Percentiles rank a stretch among this genome's conserved stretches.
These are phyloP conservation scores for Campodea augens DNA, from an alignment of 1,140 invertebrate genomes.

Conservation along the genomic window DNA sequence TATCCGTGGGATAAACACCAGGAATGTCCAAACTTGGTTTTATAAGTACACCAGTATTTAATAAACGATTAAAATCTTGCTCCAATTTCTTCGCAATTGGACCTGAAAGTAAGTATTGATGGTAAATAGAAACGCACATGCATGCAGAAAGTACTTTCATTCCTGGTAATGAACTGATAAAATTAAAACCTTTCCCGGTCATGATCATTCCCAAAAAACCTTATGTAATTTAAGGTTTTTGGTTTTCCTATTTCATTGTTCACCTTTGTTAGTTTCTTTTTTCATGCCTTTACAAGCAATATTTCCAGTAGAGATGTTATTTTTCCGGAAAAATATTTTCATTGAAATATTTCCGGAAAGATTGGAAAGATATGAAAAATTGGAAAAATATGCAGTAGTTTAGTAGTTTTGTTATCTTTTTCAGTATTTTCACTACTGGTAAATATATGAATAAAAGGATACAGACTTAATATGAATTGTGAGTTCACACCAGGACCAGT, in stretches of 20 bases:
- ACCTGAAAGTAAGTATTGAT: conserved; percentile 23
- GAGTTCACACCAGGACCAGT: too few species aligned
- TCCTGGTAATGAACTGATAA: too few species aligned
- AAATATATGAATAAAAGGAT: too few species aligned
- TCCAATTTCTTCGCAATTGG: conserved; percentile 54
- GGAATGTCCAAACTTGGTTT: conserved; percentile 55
- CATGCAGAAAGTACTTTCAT: background rate
- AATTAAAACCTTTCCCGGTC: background rate
- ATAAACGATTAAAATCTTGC: conserved; percentile 49
- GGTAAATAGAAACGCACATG: background rate
- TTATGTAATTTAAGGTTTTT: conserved; percentile 1
- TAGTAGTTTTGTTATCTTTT: too few species aligned
- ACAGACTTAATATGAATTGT: too few species aligned
- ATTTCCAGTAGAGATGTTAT: background rate
- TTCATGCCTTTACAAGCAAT: background rate
- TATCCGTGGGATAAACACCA: conserved; percentile 42
- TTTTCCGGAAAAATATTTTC: too few species aligned
- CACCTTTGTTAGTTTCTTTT: background rate
- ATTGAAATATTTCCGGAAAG: too few species aligned
- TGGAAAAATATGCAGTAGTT: too few species aligned
- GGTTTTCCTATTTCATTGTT: background rate
- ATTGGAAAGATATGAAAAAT: too few species aligned
- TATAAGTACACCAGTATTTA: conserved; percentile 48
- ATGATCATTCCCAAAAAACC: background rate
- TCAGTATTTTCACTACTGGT: too few species aligned